These are phyloP conservation scores for Vimba vimba DNA, from an alignment of 2,113 vertebrate species.

Conservation along the genomic window DNA sequence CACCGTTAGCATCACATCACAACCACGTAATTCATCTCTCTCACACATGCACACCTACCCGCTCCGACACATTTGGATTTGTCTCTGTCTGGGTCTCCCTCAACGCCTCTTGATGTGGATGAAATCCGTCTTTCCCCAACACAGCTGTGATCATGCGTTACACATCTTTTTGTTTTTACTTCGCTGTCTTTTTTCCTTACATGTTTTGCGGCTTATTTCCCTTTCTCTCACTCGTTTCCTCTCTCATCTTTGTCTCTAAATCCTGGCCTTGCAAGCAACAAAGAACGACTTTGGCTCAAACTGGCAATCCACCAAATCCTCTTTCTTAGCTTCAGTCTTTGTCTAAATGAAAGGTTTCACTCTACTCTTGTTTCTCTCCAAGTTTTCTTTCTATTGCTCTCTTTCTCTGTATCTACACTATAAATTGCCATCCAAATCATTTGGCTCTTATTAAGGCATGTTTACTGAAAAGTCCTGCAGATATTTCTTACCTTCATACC, in stretches of 20 bases:
- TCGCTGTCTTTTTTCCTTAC: background rate
- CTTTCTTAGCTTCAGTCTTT: constrained; percentile 66
- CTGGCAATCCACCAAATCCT: constrained; percentile 70
- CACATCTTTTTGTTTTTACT: constrained; percentile 26
- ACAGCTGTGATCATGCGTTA: constrained; percentile 41
- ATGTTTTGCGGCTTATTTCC: background rate
- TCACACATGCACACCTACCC: constrained; percentile 31
- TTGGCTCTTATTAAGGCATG: constrained; percentile 14
- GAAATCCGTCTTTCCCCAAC: constrained; percentile 39
- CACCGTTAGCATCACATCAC: background rate
- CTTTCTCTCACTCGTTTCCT: background rate
- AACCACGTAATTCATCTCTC: constrained; percentile 30
- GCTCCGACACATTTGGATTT: constrained; percentile 32
- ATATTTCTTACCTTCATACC: constrained; percentile 16
- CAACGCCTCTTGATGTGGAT: background rate
- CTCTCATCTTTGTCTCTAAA: constrained; percentile 64
- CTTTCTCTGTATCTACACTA: constrained; percentile 1
- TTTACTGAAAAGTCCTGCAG: constrained; percentile 24
- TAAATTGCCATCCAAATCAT: background rate
- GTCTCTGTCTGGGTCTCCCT: constrained; percentile 9
- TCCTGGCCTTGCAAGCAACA: constrained; percentile 70
- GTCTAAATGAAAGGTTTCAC: constrained; percentile 61
- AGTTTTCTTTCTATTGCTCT: constrained; percentile 21
- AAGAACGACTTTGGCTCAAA: constrained; percentile 69
- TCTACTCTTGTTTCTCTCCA: constrained; percentile 44